Evolutionary conservation across 1,140 invertebrate genomes (phyloP), one percentile per base, ranked within the genome.

Genomic region (Carposina sasakii): DNA sequence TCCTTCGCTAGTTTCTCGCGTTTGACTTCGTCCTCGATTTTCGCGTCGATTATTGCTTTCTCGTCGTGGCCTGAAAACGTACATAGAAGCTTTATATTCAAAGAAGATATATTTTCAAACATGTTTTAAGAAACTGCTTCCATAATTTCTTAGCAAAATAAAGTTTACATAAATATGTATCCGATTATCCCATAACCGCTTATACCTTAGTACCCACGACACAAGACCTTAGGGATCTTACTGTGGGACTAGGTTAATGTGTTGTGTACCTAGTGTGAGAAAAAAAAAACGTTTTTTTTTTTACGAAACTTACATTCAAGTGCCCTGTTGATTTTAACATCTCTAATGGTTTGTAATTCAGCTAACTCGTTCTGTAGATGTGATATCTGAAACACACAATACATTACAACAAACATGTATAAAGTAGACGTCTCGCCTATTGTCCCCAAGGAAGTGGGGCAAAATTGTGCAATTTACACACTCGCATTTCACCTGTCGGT

Each of bases 301-400:
- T n/a, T n/a, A n/a, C n/a, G n/a, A n/a, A n/a, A 73, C 37, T 86
- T 67, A 45, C 88, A 83, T 63, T 88, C 89, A 45, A 93, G 76
- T 0, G 91, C 91, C 33, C 86, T 65, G 46, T 88, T 88, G 13
- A 93, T 67, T 67, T 89, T 89, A 31, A 86, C 57, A 37, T 91
- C 88, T 1, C 87, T 82, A 10, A 92, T 57, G 9, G 88, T 92
- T 86, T 93, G 85, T 52, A 89, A 73, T 61, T 90, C 90, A 2
- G 88, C 87, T 36, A 94, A 67, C 76, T 93, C 91, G 57, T 92
- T 93, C 66, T 94, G 92, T 34, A 79, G 50, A 37, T 49, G 71
- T 60, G 77, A 72, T 5, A 82, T 60, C 78, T 82, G 57, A 37
- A 70, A 67, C n/a, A n/a, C n/a, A 52, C 22, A 41, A 54, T 6